Base-by-base conservation (phyloP, 2,113 vertebrate species). In the Gallinago media region DNA sequence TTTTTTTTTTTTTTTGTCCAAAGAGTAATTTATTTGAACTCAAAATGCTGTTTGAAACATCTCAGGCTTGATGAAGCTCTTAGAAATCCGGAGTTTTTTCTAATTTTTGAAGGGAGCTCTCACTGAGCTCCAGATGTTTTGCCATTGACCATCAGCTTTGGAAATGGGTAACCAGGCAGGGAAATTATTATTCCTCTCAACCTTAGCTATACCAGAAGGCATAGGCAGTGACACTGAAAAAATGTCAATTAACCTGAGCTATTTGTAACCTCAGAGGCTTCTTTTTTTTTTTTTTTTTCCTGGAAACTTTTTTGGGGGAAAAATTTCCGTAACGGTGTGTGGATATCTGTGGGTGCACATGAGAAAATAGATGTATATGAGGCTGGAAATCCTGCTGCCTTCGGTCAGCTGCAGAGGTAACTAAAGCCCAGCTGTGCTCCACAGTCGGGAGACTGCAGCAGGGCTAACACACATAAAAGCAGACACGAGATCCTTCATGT, bases 381-480 rank as follows among this genome's bases (percentile, higher is more conserved):
- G 84, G 76, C 68, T 91, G 82, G 77, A 81, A 95, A 91, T 94
- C 76, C 83, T 80, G 50, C 82, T 94, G 91, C 62, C 63, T 97
- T 92, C 89, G 94, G 93, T 81, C 89, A 88, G 75, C 50, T 42
- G 88, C 59, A 47, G 93, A 79, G 88, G 62, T 92, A 93, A 66
- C 68, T 88, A 62, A 88, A 92, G 85, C 92, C 66, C 88, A 61
- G 78, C 92, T 90, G 90, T 65, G 88, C 88, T 95, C 6, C 66
- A 25, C 58, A 74, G 92, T 4, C 76, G 63, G 85, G 82, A 92
- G 85, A 79, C 50, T 96, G 67, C 73, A 95, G 85, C 94, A 94
- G 87, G 81, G 74, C 88, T 78, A 82, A 62, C 74, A 67, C 78
- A 96, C 88, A 96, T 90, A 88, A 96, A 96, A 96, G 96, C 85